Evolutionary conservation across 2,797 vertebrate genomes (phyloP), one percentile per base, ranked within the genome.

Genomic region (Pelobates cultripes): DNA sequence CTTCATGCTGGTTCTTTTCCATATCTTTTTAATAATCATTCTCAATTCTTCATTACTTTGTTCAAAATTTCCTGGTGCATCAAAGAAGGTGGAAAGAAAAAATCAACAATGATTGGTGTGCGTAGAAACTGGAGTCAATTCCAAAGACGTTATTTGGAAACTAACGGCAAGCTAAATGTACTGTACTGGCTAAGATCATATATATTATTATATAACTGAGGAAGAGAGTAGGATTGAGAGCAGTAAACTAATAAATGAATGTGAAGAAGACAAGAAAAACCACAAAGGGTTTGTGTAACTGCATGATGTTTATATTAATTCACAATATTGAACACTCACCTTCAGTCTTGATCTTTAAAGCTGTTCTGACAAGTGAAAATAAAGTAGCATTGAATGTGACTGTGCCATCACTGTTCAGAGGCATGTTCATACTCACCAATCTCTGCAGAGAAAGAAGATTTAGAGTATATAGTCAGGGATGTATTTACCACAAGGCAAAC

Each of bases 1-100:
- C 85, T 99, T 99, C 98, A 99, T 99, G 85, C 98, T 99, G 0
- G 97, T 99, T 86, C 98, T 93, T 88, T 99, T 99, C 98, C 98
- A 99, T 90, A 99, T 99, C 84, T 96, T 92, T 90, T 99, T 99
- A 64, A 99, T 99, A 44, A 99, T 99, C 77, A 96, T 90, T 90
- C 98, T 92, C 80, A 99, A 91, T 89, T 99, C 98, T 90, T 99
- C 98, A 0, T 99, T 99, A 82, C 97, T 94, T 87, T 98, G 95
- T 85, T 99, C 98, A 81, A 99, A 99, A 88, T 99, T 97, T 41
- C 98, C 98, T 99, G 83, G 7, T 2, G 17, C 3, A 64, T 64
- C 28, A 64, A 14, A 64, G 61, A 28, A n/a, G 13, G 55, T 57
- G 55, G 9, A 57, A 57, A 57, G 13, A 15, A 14, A 57, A 15